phyloP scores from a whole-genome alignment of 2,888 invertebrate species.

The Lacanobia oleracea region DNA sequence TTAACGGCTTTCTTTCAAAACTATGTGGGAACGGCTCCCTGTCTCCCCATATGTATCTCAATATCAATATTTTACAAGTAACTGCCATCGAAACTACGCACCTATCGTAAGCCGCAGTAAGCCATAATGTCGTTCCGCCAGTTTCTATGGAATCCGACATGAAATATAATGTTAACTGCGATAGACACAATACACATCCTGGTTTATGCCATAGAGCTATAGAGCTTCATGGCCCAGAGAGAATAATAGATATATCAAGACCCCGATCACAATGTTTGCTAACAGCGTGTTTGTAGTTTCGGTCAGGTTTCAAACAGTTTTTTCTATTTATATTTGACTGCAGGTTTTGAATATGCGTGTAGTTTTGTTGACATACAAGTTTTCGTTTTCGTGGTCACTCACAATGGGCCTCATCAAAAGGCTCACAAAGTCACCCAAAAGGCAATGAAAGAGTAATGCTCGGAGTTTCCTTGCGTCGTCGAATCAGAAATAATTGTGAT shows the following conservation, averaged over 20 bases:
- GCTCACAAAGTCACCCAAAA: too few relatives aligned
- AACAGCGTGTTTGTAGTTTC: too few relatives aligned
- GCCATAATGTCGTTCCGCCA: conserved; percentile 22
- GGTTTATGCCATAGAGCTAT: conserved; percentile 16
- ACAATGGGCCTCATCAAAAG: too few relatives aligned
- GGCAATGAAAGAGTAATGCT: too few relatives aligned
- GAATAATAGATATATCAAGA: not conserved
- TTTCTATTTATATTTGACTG: too few relatives aligned
- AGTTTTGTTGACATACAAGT: too few relatives aligned
- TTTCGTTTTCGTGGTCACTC: too few relatives aligned
- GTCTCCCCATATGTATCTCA: conserved; percentile 9
- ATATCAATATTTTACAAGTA: conserved; percentile 47
- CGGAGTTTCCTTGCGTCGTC: too few relatives aligned
- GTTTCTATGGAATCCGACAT: conserved; percentile 33
- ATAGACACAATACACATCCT: conserved; percentile 3
- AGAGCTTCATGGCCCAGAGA: not conserved
- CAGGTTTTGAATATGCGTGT: too few relatives aligned
- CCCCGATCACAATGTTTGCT: not conserved
- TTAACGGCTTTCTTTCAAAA: not conserved
- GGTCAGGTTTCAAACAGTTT: too few relatives aligned
- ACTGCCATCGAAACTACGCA: conserved; percentile 41
- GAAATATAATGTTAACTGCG: conserved; percentile 47
- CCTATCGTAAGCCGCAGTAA: conserved; percentile 19
- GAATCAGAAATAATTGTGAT: too few relatives aligned
- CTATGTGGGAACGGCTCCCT: not conserved